Evolutionary conservation across 2,113 vertebrate genomes (phyloP).

Genomic region (Carassius gibelio): DNA sequence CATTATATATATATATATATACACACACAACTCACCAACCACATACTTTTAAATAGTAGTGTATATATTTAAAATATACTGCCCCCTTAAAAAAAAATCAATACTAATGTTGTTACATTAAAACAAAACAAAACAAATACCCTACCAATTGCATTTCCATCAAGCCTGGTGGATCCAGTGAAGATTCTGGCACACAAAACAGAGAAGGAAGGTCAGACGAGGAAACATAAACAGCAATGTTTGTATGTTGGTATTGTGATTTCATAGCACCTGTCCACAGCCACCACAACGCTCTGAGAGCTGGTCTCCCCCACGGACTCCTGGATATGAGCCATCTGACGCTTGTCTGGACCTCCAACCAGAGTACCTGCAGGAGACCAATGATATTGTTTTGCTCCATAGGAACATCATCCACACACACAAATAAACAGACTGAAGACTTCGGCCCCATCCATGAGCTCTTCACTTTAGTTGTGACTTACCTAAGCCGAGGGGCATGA

Average conservation of each 20-base stretch:
- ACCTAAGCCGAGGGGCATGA: slow-evolving; percentile 94
- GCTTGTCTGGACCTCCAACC: slow-evolving; percentile 88
- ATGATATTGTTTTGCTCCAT: slow-evolving; percentile 27
- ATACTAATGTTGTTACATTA: background rate
- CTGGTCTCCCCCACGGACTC: slow-evolving; percentile 98
- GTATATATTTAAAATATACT: background rate
- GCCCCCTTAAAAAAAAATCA: background rate
- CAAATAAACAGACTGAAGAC: background rate
- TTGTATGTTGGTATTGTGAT: background rate
- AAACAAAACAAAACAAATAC: slow-evolving; percentile 13
- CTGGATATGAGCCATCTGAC: slow-evolving; percentile 94
- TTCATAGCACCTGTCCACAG: slow-evolving; percentile 87
- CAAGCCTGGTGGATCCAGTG: slow-evolving; percentile 93
- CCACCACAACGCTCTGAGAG: slow-evolving; percentile 96
- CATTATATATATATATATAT: no score
- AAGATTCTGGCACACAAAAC: slow-evolving; percentile 83
- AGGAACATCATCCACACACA: background rate
- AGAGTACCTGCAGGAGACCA: slow-evolving; percentile 80
- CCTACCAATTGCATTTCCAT: slow-evolving; percentile 96
- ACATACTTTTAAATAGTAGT: background rate
- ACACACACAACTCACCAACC: background rate
- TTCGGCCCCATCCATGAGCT: background rate
- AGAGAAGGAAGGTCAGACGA: background rate
- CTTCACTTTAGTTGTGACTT: slow-evolving; percentile 53
- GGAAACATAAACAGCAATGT: background rate